phyloP scores from a whole-genome alignment of 1,140 invertebrate species.

The Galleria mellonella region DNA sequence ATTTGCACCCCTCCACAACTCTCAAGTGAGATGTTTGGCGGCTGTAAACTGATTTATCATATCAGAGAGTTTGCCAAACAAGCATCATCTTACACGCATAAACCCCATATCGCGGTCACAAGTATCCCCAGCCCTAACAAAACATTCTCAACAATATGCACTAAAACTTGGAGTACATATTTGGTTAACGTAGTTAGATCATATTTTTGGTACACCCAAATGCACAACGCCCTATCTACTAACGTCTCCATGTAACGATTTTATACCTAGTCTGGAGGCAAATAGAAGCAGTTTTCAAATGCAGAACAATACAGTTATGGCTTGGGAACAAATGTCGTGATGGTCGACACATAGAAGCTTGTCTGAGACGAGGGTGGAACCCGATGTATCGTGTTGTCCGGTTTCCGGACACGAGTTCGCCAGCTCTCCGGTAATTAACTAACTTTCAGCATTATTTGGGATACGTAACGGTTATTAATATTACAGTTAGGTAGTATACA shows the following conservation, averaged over 20 bases:
- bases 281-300: no score
- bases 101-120: slow-evolving; percentile 42
- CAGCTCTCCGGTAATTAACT: slow-evolving; percentile 53
- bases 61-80: slow-evolving; percentile 64
- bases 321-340: slow-evolving; percentile 1
- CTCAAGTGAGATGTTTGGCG: slow-evolving; percentile 56
- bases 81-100: slow-evolving; percentile 71
- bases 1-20: slow-evolving; percentile 43
- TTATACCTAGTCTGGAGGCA: no score
- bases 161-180: slow-evolving; percentile 46
- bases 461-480: slow-evolving; percentile 26
- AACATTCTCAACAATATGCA: slow-evolving; percentile 51
- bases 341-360: slow-evolving; percentile 36
- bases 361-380: slow-evolving; percentile 55
- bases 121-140: slow-evolving; percentile 23
- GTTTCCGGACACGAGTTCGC: slow-evolving; percentile 54
- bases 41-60: slow-evolving; percentile 71
- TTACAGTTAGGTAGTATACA: not conserved
- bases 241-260: not conserved
- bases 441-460: slow-evolving; percentile 36
- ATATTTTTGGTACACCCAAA: slow-evolving; percentile 22
- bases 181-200: slow-evolving; percentile 35
- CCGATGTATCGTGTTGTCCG: slow-evolving; percentile 60
- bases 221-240: slow-evolving; percentile 19
- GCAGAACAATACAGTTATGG: no score